phyloP scores from a whole-genome alignment of 2,888 invertebrate species.

The Ormyrus pomaceus region DNA sequence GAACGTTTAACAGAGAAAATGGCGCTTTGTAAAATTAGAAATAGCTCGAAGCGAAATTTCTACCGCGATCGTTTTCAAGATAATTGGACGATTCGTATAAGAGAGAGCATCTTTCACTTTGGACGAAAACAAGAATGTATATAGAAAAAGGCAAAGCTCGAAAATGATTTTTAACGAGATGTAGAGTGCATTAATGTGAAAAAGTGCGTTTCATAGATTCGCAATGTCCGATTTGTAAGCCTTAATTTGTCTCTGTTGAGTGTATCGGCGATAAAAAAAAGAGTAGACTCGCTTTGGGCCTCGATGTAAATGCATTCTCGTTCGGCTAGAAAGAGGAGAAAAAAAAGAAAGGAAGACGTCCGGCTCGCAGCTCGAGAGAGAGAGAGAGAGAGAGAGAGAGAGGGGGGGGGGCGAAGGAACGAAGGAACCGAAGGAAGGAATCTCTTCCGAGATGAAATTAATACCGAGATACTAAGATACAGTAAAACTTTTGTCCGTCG shows the following conservation, averaged over 20 bases:
- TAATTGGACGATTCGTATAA: constrained; percentile 3
- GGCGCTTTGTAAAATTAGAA: constrained; percentile 3
- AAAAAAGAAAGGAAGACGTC: not conserved
- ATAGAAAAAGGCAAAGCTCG: not conserved
- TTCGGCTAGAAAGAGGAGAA: not conserved
- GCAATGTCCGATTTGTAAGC: too few relatives aligned
- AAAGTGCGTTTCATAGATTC: too few relatives aligned
- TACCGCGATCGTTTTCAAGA: not conserved
- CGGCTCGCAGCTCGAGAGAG: not conserved
- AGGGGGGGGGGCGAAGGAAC: not conserved
- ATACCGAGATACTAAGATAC: constrained; percentile 53
- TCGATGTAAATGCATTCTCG: constrained; percentile 1
- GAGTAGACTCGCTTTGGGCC: too few relatives aligned
- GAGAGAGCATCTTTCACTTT: not conserved
- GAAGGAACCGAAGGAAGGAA: not conserved
- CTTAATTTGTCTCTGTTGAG: too few relatives aligned
- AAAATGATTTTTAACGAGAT: not conserved
- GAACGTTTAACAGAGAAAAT: not conserved
- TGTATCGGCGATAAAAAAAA: too few relatives aligned
- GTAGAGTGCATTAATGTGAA: too few relatives aligned
- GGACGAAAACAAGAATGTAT: too few relatives aligned
- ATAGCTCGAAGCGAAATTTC: constrained; percentile 28
- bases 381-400: not conserved
- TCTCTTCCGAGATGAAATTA: constrained; percentile 53
- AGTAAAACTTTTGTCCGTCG: constrained; percentile 49